Conservation (phyloP, 2,888 invertebrate genomes). For the Caenorhabditis zanzibari region DNA sequence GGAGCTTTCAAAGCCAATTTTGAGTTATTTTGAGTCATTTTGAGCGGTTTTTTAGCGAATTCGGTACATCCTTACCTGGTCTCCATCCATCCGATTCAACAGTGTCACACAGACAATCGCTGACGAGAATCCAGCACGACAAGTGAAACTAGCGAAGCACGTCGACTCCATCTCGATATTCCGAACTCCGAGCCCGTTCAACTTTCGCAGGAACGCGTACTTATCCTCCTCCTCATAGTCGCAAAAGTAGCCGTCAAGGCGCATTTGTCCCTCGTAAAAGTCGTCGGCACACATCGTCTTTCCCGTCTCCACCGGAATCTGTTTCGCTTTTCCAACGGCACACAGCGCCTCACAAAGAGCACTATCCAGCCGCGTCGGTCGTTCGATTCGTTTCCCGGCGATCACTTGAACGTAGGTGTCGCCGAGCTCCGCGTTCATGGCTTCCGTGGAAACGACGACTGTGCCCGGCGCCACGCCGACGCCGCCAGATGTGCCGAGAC, state of each 20-base stretch:
- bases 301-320: constrained; percentile 89
- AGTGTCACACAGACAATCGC: constrained; percentile 96
- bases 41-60: too few relatives aligned
- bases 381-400: constrained; percentile 88
- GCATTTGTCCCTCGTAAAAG: constrained; percentile 98
- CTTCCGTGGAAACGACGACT: constrained; percentile 94
- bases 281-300: constrained; percentile 97
- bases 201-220: constrained; percentile 90
- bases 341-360: constrained; percentile 90
- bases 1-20: too few relatives aligned
- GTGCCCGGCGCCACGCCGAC: constrained; percentile 87
- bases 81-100: constrained; percentile 93
- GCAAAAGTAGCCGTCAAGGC: constrained; percentile 97
- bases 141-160: constrained; percentile 94
- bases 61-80: constrained; percentile 86
- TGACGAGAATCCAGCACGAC: constrained; percentile 88
- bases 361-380: constrained; percentile 90
- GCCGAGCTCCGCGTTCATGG: constrained; percentile 91
- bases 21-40: too few relatives aligned
- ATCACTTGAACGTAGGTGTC: constrained; percentile 86
- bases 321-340: constrained; percentile 85
- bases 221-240: constrained; percentile 94
- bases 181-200: constrained; percentile 89
- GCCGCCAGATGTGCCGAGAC: constrained; percentile 90
- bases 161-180: constrained; percentile 96